These are phyloP conservation scores for Recurvirostra avosetta DNA, from an alignment of 2,113 vertebrate genomes.

Conservation along the genomic window DNA sequence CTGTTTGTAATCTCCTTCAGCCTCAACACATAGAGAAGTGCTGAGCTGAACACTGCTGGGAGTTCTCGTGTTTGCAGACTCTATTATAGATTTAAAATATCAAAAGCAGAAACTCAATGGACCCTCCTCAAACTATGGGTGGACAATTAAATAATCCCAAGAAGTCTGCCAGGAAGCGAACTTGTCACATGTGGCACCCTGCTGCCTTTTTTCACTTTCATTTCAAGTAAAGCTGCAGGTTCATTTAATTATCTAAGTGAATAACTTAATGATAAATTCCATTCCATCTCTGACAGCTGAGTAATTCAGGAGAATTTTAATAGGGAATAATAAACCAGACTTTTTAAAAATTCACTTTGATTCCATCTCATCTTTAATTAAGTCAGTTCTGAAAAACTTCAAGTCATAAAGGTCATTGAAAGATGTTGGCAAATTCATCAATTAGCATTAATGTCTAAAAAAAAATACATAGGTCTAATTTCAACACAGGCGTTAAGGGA, in stretches of 20 bases:
- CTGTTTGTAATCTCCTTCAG: neutral
- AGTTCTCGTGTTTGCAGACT: neutral
- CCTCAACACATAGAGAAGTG: neutral
- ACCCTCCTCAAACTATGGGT: neutral
- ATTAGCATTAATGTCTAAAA: neutral
- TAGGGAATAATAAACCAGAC: slow-evolving; percentile 2
- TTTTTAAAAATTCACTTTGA: neutral
- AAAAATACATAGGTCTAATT: neutral
- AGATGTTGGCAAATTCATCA: neutral
- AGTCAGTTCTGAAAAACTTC: slow-evolving; percentile 7
- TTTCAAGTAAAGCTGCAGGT: neutral
- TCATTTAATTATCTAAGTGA: slow-evolving; percentile 42
- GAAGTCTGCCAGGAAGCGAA: neutral
- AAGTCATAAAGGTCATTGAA: slow-evolving; percentile 14
- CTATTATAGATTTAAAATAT: neutral
- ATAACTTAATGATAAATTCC: slow-evolving; percentile 11
- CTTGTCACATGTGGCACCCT: neutral
- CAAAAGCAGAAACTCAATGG: neutral
- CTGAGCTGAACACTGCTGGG: neutral
- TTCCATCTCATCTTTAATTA: slow-evolving; percentile 26
- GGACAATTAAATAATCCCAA: neutral
- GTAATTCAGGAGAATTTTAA: slow-evolving; percentile 34
- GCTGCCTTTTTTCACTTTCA: neutral
- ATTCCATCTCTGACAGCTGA: neutral
- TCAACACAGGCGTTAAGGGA: neutral